Base-by-base conservation (phyloP, 1,140 invertebrate genomes). In the Drosophila kepulauana region DNA sequence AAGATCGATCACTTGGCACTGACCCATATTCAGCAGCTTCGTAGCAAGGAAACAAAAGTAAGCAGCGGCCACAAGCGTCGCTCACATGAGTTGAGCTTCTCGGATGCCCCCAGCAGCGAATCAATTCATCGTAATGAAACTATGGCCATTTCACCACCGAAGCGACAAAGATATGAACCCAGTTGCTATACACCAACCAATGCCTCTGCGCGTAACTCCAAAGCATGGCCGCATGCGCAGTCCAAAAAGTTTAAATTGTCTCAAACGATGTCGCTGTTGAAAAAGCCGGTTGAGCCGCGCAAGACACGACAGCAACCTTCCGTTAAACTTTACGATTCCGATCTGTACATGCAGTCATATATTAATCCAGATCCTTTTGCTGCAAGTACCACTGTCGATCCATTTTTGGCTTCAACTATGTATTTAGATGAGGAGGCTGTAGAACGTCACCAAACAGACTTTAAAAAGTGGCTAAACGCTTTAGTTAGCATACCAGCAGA, bases 391-490 rank as follows among this genome's bases (percentile, higher is more conserved):
- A 95, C 94, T 3, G 92, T 94, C 11, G 95, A 96, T 93, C 96
- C 96, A 5, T 96, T 96, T 79, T 78, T 95, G 43, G 94, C 94
- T 3, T 93, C 94, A 8, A 94, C 94, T 2, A 93, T 96, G 84
- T 97, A 96, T 85, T 96, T 96, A 89, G 96, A 97, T 92, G 95
- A 96, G 78, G 93, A 95, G 81, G 97, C 97, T 93, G 94, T 98
- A 8, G 94, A 96, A 52, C 95, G 96, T 70, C 96, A 98, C 91
- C 96, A 97, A 93, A 93, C 93, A 0, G 96, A 97, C 74, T 98
- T 98, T 80, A 96, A 95, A 74, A 96, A 96, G 72, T 98, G 97
- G 97, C 92, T 98, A 0, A 98, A 98, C 93, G 96, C 95, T 61
- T 93, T 98, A 35, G 92, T 99, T 1, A 97, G 97, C 2, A 97